Evolutionary conservation across 2,888 invertebrate genomes (phyloP).

Genomic region (Brachyptera putata): DNA sequence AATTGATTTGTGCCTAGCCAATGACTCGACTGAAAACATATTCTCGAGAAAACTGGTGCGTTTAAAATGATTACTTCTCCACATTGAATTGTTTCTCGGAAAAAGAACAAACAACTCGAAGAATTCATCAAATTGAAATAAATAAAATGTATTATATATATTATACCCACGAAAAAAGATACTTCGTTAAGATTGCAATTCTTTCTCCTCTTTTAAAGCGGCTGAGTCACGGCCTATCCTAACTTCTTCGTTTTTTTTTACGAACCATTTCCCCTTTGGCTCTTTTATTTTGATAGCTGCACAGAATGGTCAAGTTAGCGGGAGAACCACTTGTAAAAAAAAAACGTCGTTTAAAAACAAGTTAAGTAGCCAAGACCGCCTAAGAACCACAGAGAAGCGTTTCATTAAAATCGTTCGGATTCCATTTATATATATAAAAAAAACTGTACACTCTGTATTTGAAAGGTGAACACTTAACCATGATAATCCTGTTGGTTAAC

Average conservation of each 20-base stretch:
- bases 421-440: background rate
- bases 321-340: conserved; percentile 6
- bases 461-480: no score
- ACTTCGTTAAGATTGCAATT: background rate
- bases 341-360: conserved; percentile 8
- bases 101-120: background rate
- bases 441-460: background rate
- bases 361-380: background rate
- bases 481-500: background rate
- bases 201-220: background rate
- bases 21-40: background rate
- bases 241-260: background rate
- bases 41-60: background rate
- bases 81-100: background rate
- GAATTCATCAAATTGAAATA: conserved; percentile 1
- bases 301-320: conserved; percentile 8
- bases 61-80: background rate
- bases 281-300: no score
- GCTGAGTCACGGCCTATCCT: background rate
- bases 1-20: no score
- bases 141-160: background rate
- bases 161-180: no score
- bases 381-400: background rate
- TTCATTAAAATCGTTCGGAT: conserved; percentile 12
- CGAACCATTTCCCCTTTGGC: background rate